Base-by-base conservation (phyloP, 1,140 invertebrate genomes). In the Drosophila trapezifrons region DNA sequence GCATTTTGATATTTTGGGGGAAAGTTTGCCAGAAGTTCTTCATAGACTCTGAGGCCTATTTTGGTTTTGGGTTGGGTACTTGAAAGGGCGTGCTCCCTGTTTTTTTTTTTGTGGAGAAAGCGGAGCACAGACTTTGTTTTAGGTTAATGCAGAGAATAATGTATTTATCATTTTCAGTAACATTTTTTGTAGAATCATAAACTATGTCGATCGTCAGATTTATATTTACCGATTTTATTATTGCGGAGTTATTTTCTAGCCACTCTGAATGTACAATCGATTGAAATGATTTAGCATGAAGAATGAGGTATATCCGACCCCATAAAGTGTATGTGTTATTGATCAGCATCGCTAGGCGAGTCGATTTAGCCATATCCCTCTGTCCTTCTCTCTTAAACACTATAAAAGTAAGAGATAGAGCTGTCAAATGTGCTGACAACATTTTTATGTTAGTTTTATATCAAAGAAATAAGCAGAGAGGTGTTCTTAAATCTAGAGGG, bases 1-100 rank as follows among this genome's bases (percentile, higher is more conserved):
- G 70, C 40, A 65, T 75, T 65, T 52, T 25, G 20, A 38, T 56
- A 51, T 29, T 46, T 45, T 15, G 29, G 62, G 65, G 57, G 65
- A 67, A 67, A 67, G 65, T 51, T 18, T 25, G 25, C 35, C 6
- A 37, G 35, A 35, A 47, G 35, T 64, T 69, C 37, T 66, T 42
- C 40, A 54, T 42, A 63, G 42, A 10, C 42, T 20, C 42, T 8
- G 22, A 13, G 5, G 37, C 59, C 59, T 54, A 52, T 54, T 52
- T 66, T 1, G n/a, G 18, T 35, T 25, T 66, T 18, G 63, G 64
- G 46, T 52, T 45, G 37, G 25, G 65, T 45, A 69, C 38, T 66
- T 52, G 27, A 27, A 51, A 54, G 17, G 60, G 63, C 45, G 45
- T 52, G 46, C 35, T 67, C 35, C 65, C 22, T 37, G 29, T 51